A percentile compares a stretch with the other conserved stretches of the same genome.
These are phyloP conservation scores for Ornithoptera priamus DNA, from an alignment of 2,888 invertebrate species.

Conservation along the genomic window DNA sequence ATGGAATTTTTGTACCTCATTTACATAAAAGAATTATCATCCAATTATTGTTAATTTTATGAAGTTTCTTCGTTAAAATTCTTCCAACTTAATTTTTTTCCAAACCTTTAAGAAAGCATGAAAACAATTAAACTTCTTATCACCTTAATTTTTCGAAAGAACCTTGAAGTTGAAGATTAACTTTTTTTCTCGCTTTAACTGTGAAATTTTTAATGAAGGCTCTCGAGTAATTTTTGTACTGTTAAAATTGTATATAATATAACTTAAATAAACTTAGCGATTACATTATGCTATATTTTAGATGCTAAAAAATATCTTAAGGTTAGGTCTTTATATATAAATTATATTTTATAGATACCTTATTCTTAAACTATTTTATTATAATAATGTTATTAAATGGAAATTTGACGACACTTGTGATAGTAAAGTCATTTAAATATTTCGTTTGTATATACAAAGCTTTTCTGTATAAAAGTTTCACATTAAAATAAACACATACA, in stretches of 20 bases:
- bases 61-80: neutral
- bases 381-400: too few relatives aligned
- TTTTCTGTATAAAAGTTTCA: too few relatives aligned
- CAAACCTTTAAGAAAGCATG: neutral
- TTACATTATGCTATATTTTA: too few relatives aligned
- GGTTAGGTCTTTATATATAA: too few relatives aligned
- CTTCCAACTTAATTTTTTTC: neutral
- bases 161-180: neutral
- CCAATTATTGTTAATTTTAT: neutral
- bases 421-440: too few relatives aligned
- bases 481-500: too few relatives aligned
- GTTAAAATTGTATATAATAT: constrained; percentile 1
- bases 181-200: neutral
- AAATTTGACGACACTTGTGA: too few relatives aligned
- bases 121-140: neutral
- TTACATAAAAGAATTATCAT: neutral
- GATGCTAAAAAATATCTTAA: too few relatives aligned
- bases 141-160: constrained; percentile 1
- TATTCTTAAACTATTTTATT: too few relatives aligned
- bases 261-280: neutral
- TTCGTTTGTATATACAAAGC: too few relatives aligned
- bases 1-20: neutral
- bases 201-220: constrained; percentile 3
- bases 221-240: neutral
- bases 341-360: too few relatives aligned